Evolutionary conservation across 2,113 vertebrate genomes (phyloP).

Genomic region (Arizona elegans): DNA sequence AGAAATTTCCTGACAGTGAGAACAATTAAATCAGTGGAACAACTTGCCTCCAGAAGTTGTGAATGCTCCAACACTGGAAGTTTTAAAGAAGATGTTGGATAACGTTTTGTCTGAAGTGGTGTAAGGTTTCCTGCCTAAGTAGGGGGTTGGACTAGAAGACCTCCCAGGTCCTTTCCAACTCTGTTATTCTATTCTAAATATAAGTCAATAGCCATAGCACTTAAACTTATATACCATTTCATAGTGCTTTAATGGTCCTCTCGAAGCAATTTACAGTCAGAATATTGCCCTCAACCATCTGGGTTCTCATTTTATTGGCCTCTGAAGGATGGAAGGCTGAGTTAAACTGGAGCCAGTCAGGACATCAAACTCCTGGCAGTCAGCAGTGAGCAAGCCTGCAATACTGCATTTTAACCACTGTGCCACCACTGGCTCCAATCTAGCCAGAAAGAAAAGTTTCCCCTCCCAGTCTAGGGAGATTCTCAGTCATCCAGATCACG

Average conservation of each 20-base stretch:
- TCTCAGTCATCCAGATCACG: no score
- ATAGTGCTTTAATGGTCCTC: background rate
- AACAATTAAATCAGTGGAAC: no score
- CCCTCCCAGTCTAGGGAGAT: no score
- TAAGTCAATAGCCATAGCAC: background rate
- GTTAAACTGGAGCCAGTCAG: background rate
- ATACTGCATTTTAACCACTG: background rate
- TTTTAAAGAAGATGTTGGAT: no score
- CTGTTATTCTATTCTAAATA: background rate
- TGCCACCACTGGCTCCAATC: accelerated
- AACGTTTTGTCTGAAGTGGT: no score
- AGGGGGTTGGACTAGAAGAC: no score
- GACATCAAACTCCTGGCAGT: background rate
- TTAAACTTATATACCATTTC: background rate
- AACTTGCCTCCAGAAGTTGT: no score
- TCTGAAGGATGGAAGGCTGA: background rate
- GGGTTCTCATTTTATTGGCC: background rate
- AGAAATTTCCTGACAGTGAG: no score
- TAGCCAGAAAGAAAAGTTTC: background rate
- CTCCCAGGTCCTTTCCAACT: no score
- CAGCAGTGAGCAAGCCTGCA: background rate
- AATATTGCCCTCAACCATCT: background rate
- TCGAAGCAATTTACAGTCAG: background rate
- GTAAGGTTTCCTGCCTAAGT: no score
- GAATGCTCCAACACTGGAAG: no score